Evolutionary conservation across 2,797 vertebrate genomes (phyloP), one percentile per base, ranked within the genome.

Genomic region (Melanogrammus aeglefinus): DNA sequence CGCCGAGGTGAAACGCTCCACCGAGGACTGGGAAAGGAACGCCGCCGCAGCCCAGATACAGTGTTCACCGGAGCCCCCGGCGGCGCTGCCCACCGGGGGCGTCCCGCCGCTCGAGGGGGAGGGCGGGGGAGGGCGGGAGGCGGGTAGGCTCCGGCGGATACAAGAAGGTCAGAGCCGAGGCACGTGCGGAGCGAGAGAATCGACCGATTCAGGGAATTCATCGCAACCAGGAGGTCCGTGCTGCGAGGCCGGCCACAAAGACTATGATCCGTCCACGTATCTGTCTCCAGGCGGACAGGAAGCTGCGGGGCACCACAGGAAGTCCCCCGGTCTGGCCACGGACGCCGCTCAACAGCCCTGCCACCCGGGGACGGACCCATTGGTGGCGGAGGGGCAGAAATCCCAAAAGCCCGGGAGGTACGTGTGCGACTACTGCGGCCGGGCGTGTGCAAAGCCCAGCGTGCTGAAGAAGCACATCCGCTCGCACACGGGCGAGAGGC

Each of bases 391-490:
- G 82, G 95, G 95, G 90, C 57, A n/a, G 8, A 99, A 97, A 94
- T 94, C 95, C 79, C 97, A 97, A 90, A 99, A 98, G 87, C 95
- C 96, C 3, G 98, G 98, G 88, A 99, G 97, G 84, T 99, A 99
- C 87, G 97, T 99, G 84, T 99, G 98, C 85, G 96, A 98, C 86
- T 99, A 98, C 88, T 99, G 98, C 87, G 98, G 97, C 82, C 94
- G 98, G 93, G 97, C 97, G 10, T 99, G 98, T 93, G 98, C 98
- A 94, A 99, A 99, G 95, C 98, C 98, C 79, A 99, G 98, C 8
- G 98, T 99, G 86, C 96, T 99, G 35, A 99, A 99, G 89, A 99
- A 99, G 90, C 98, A 99, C 85, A 99, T 99, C 91, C 94, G 98
- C 82, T 99, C 98, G 75, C 98, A 99, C 80, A 99, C 98, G 0